Conservation (phyloP, 53 echinoderm and acorn worm species). For the Pentamera pediparva region DNA sequence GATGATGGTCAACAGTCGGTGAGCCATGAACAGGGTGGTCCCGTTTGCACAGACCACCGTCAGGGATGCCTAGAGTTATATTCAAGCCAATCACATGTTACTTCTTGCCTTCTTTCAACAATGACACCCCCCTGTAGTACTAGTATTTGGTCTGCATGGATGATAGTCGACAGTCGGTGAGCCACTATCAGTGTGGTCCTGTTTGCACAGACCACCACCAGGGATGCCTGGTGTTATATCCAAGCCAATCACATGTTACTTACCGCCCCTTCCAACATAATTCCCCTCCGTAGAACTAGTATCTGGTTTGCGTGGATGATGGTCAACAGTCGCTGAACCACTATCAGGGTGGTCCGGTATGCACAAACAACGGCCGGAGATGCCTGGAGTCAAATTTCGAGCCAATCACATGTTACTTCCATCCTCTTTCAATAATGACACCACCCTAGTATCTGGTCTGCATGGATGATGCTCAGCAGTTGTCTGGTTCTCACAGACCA, state of each 20-base stretch:
- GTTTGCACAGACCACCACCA: slow-evolving; percentile 72
- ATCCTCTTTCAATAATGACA: slow-evolving; percentile 64
- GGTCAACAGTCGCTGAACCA: slow-evolving; percentile 82
- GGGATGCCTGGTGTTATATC: slow-evolving; percentile 85
- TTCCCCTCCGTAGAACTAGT: slow-evolving; percentile 70
- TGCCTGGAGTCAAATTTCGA: too few relatives aligned
- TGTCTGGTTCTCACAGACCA: slow-evolving; percentile 75
- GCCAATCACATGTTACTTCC: too few relatives aligned
- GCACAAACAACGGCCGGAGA: slow-evolving; percentile 70
- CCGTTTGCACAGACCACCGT: too few relatives aligned
- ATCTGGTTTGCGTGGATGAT: slow-evolving; percentile 81
- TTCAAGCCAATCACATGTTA: too few relatives aligned
- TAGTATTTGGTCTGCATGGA: slow-evolving; percentile 79
- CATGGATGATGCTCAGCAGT: slow-evolving; percentile 75
- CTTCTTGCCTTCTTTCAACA: slow-evolving; percentile 84
- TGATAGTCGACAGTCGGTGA: slow-evolving; percentile 91
- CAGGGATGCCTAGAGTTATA: too few relatives aligned
- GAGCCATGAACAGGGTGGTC: too few relatives aligned
- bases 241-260: slow-evolving; percentile 70
- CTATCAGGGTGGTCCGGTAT: slow-evolving; percentile 78
- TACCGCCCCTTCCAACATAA: slow-evolving; percentile 68
- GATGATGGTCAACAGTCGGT: too few relatives aligned
- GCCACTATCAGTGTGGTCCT: slow-evolving; percentile 92
- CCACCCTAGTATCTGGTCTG: slow-evolving; percentile 85
- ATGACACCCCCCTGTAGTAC: slow-evolving; percentile 81